Base-by-base conservation (phyloP, 2,797 vertebrate genomes). In the Iguana delicatissima region DNA sequence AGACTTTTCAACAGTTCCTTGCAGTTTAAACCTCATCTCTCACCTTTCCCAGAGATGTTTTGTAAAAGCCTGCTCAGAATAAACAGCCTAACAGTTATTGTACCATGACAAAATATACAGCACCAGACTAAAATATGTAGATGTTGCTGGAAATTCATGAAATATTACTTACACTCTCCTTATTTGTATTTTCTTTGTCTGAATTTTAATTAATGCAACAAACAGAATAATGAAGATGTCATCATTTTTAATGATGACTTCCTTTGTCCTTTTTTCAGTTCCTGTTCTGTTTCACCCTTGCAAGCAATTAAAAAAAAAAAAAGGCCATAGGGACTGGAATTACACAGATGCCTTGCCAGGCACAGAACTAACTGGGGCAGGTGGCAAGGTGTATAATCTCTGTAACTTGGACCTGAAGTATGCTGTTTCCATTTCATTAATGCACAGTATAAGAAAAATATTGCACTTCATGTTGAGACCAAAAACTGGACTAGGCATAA, bases 401-500 rank as follows among this genome's bases (percentile, higher is more conserved):
- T 55, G 52, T 22, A 73, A 89, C 86, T n/a, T 79, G 42, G 32
- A 73, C 52, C 89, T 62, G 91, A 89, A 91, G 35, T 20, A 80
- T 90, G 10, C 26, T 86, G 38, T 20, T 26, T 94, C 74, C 55
- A 89, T 91, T 93, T 79, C 29, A 86, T 8, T 86, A 69, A 35
- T 38, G 84, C 87, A 80, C 83, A 92, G 24, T 50, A 80, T 77
- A 80, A 81, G 72, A 62, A n/a, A n/a, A n/a, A 84, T 82, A 85
- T 4, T 18, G 74, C 26, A 24, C 67, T 92, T 91, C 13, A 6
- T 32, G 86, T 24, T 91, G 77, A n/a, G 57, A 62, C 10, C 84
- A 80, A 84, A 57, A 1, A 57, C 85, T 64, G 93, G 89, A 74
- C 5, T 67, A 80, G 80, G 83, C 0, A 0, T 7, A 92, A 84